Conservation (phyloP, 2,113 vertebrate genomes). For the Phalacrocorax aristotelis region DNA sequence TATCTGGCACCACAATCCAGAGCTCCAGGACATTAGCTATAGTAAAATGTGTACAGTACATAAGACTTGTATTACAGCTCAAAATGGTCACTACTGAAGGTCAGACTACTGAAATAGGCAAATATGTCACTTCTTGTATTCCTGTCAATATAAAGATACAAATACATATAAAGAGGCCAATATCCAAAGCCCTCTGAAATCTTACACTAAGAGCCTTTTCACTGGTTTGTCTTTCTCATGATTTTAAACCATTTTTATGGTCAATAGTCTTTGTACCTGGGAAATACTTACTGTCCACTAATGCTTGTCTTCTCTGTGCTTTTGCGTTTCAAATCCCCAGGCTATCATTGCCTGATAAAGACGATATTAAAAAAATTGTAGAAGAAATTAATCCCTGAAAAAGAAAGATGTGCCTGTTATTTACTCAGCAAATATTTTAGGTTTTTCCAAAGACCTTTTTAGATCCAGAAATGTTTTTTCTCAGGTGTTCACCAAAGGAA, state of each 20-base stretch:
- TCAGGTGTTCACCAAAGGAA: neutral
- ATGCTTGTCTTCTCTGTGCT: neutral
- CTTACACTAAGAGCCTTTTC: neutral
- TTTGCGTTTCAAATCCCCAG: neutral
- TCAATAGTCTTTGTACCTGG: neutral
- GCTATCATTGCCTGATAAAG: neutral
- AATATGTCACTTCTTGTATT: neutral
- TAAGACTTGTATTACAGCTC: neutral
- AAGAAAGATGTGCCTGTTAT: neutral
- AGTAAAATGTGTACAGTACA: neutral
- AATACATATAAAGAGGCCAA: neutral
- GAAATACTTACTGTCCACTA: neutral
- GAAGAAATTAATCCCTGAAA: neutral
- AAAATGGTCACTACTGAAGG: neutral
- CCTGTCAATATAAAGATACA: neutral
- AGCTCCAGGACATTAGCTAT: neutral
- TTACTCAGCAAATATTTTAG: neutral
- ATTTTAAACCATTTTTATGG: neutral
- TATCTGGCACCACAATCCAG: neutral
- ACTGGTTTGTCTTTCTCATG: neutral
- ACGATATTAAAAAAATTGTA: fast-evolving
- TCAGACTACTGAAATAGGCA: neutral
- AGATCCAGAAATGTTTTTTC: neutral
- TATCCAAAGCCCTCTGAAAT: neutral
- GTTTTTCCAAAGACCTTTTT: neutral